These are phyloP conservation scores for Apodemus agrarius DNA, from an alignment of 2,797 vertebrate species.

Conservation along the genomic window DNA sequence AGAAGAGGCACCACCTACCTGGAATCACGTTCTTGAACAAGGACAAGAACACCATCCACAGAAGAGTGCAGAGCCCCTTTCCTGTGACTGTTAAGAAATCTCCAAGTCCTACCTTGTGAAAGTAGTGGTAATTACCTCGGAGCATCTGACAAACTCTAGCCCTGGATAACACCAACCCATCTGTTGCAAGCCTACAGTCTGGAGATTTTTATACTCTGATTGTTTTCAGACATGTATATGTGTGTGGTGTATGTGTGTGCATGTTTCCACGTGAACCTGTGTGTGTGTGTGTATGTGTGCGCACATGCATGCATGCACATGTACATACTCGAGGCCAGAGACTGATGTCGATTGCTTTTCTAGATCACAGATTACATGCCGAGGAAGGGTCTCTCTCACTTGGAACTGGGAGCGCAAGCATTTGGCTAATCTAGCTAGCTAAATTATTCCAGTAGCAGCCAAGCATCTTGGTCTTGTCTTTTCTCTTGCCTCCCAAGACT, in stretches of 20 bases:
- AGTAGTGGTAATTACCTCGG: background rate
- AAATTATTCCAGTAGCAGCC: background rate
- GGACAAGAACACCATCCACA: background rate
- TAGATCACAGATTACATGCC: background rate
- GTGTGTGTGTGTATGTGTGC: background rate
- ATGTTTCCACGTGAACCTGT: too few relatives aligned
- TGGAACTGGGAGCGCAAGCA: background rate
- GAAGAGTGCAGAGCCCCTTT: background rate
- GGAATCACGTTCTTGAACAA: background rate
- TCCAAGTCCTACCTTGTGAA: background rate
- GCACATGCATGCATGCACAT: background rate
- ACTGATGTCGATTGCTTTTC: background rate
- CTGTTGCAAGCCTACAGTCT: background rate
- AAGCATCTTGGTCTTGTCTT: background rate
- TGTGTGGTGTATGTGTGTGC: background rate
- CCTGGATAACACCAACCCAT: background rate
- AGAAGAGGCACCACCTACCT: background rate
- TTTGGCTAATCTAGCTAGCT: background rate
- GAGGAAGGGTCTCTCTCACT: background rate
- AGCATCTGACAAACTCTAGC: background rate
- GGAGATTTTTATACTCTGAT: background rate
- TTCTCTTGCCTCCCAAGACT: background rate
- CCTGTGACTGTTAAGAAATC: background rate
- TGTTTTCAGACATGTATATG: background rate
- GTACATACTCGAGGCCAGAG: background rate